These are phyloP conservation scores for Trichogramma pretiosum DNA, from an alignment of 1,140 invertebrate species.

Conservation along the genomic window DNA sequence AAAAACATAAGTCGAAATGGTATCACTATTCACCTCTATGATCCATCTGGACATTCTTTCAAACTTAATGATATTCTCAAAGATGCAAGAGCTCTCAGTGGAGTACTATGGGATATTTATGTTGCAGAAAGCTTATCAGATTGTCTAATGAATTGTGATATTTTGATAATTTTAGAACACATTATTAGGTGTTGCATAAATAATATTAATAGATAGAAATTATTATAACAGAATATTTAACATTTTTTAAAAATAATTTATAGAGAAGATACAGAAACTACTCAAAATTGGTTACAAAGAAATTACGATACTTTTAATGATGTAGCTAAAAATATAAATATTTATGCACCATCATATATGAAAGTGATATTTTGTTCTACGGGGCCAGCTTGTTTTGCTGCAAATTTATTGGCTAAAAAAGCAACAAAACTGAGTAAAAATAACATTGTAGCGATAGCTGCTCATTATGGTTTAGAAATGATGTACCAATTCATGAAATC, in stretches of 20 bases:
- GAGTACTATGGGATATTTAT: constrained; percentile 8
- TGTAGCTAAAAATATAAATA: constrained; percentile 20
- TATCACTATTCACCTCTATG: constrained; percentile 20
- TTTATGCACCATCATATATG: constrained; percentile 18
- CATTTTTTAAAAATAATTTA: neutral
- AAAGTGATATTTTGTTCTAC: constrained; percentile 25
- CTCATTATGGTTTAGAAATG: constrained; percentile 23
- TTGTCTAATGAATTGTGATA: constrained; percentile 21
- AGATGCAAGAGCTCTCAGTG: constrained; percentile 16
- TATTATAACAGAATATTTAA: neutral
- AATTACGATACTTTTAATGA: constrained; percentile 16
- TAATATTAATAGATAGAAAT: neutral
- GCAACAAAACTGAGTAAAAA: constrained; percentile 21
- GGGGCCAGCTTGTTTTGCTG: constrained; percentile 22
- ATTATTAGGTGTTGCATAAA: constrained; percentile 13
- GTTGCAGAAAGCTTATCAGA: constrained; percentile 16
- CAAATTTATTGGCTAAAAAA: constrained; percentile 15
- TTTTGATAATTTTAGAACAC: constrained; percentile 21
- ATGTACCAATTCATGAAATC: constrained; percentile 13
- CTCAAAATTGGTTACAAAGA: constrained; percentile 9
- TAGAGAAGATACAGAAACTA: constrained; percentile 2
- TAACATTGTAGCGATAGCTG: constrained; percentile 20
- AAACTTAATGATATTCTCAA: constrained; percentile 19
- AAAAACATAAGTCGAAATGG: constrained; percentile 19
- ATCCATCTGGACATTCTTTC: constrained; percentile 20